A percentile compares a stretch with the other conserved stretches of the same genome.
Conservation (phyloP, 2,888 invertebrate genomes). For the Nebria salina region DNA sequence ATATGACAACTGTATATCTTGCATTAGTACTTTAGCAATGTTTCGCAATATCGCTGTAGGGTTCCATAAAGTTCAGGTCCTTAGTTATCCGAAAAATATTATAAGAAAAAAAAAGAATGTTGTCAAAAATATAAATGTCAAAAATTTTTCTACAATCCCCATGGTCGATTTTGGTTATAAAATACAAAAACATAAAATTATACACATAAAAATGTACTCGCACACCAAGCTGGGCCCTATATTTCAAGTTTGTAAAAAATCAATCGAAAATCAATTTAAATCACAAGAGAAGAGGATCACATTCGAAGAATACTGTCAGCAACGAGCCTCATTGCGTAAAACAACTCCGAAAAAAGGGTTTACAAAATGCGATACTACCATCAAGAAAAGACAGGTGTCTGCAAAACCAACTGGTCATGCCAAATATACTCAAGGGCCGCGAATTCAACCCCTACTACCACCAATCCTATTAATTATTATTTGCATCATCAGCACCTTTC, state of each 20-base stretch:
- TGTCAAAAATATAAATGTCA: not conserved
- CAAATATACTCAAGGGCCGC: not conserved
- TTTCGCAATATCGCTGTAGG: too few species aligned
- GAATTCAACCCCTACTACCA: not conserved
- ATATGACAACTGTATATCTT: too few species aligned
- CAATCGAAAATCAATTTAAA: not conserved
- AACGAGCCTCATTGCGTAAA: not conserved
- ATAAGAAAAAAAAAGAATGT: not conserved
- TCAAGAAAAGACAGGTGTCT: not conserved
- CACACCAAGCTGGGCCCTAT: not conserved
- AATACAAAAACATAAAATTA: not conserved
- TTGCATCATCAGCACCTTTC: not conserved
- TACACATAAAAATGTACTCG: not conserved
- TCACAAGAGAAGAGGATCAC: not conserved
- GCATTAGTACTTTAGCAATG: too few species aligned
- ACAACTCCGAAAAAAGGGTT: not conserved
- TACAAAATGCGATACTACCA: not conserved
- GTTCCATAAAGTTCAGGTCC: too few species aligned
- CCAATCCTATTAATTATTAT: constrained; percentile 11
- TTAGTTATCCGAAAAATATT: too few species aligned
- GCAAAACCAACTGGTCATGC: not conserved
- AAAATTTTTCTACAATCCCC: not conserved
- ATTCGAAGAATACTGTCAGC: not conserved
- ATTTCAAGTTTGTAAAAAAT: not conserved
- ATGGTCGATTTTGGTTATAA: not conserved